These are phyloP conservation scores for Vanacampus margaritifer DNA, from an alignment of 2,113 vertebrate genomes.

Conservation along the genomic window DNA sequence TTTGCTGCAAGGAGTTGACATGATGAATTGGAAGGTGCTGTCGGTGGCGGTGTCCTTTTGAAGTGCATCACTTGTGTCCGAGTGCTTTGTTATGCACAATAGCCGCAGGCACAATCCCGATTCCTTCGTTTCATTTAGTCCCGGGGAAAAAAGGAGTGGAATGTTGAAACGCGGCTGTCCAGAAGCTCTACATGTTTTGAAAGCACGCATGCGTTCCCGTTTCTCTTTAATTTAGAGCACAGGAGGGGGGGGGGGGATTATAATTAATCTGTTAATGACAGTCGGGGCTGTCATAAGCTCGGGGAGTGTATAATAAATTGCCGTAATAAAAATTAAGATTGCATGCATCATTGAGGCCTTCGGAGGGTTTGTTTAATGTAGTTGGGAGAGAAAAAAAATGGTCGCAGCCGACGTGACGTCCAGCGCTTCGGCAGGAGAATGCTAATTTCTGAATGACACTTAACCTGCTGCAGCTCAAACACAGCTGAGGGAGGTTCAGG, in stretches of 20 bases:
- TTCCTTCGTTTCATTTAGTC: constrained; percentile 49
- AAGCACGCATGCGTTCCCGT: constrained; percentile 56
- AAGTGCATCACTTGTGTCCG: constrained; percentile 34
- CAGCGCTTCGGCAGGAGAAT: constrained; percentile 70
- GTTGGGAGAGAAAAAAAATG: constrained; percentile 75
- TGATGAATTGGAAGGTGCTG: constrained; percentile 48
- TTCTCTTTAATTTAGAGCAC: constrained; percentile 69
- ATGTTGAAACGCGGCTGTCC: constrained; percentile 50
- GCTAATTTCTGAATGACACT: constrained; percentile 75
- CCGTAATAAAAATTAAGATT: constrained; percentile 85
- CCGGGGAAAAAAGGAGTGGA: constrained; percentile 51
- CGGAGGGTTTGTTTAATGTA: constrained; percentile 83
- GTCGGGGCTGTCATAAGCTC: constrained; percentile 79
- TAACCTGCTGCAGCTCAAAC: constrained; percentile 73
- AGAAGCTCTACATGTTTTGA: constrained; percentile 65
- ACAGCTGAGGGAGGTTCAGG: constrained; percentile 56
- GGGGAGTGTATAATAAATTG: constrained; percentile 83
- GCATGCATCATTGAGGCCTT: constrained; percentile 81
- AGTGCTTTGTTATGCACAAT: constrained; percentile 51
- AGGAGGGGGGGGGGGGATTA: constrained; percentile 76
- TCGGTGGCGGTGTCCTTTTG: constrained; percentile 36
- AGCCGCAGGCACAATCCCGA: constrained; percentile 44
- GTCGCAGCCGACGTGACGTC: constrained; percentile 75
- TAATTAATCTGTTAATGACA: constrained; percentile 88
- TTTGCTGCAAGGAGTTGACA: constrained; percentile 4